Conservation (phyloP, 2,113 vertebrate genomes). For the Procavia capensis region DNA sequence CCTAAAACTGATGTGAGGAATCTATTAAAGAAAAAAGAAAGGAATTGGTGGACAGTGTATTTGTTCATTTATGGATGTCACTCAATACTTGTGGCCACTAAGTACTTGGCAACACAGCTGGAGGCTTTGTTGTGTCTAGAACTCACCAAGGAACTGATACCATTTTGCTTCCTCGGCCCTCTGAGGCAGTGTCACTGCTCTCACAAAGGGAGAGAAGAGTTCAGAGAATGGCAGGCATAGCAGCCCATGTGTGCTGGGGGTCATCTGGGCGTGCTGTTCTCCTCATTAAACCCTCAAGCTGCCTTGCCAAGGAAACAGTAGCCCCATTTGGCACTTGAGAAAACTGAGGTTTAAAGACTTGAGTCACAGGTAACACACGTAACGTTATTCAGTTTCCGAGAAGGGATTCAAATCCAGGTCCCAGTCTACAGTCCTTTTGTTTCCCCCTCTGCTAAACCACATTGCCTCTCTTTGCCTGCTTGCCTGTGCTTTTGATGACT, state of each 20-base stretch:
- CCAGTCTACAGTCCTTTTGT: background rate
- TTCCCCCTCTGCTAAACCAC: background rate
- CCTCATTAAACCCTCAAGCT: background rate
- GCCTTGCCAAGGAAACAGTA: background rate
- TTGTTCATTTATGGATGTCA: constrained; percentile 67
- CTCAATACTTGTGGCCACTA: constrained; percentile 53
- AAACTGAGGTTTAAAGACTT: background rate
- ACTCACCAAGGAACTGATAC: constrained; percentile 17
- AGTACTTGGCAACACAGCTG: constrained; percentile 51
- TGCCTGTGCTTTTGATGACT: constrained; percentile 70
- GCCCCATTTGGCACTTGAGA: background rate
- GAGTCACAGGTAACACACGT: background rate
- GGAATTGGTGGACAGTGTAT: background rate
- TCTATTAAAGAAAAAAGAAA: background rate
- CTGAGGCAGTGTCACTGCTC: too few species aligned
- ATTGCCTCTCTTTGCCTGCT: constrained; percentile 43
- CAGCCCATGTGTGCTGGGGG: background rate
- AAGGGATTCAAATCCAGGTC: background rate
- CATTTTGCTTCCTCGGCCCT: constrained; percentile 18
- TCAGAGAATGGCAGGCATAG: accelerated
- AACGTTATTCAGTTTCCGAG: too few species aligned
- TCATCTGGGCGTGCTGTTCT: accelerated
- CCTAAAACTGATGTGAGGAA: background rate
- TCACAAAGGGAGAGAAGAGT: background rate
- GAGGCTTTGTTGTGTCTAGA: constrained; percentile 2